Evolutionary conservation across 2,113 vertebrate genomes (phyloP).

Genomic region (Heterotilapia buettikoferi): DNA sequence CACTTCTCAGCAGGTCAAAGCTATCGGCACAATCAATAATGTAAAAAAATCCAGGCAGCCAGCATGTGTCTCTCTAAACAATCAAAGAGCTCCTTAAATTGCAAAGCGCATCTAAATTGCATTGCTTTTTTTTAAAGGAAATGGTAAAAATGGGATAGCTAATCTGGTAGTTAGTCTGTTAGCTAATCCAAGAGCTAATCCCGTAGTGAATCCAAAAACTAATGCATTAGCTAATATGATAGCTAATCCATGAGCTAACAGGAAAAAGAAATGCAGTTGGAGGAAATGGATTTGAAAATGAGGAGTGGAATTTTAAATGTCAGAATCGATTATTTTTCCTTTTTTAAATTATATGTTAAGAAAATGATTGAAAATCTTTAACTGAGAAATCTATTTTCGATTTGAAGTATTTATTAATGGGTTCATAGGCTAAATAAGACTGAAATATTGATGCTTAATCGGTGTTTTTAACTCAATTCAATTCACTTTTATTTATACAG

Average conservation of each 20-base stretch:
- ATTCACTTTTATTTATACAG: neutral
- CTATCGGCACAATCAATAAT: neutral
- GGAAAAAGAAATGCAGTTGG: neutral
- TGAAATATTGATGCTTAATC: neutral
- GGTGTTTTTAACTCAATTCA: neutral
- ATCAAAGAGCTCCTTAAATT: neutral
- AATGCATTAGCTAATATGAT: neutral
- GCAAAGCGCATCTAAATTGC: neutral
- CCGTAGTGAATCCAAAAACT: neutral
- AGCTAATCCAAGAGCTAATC: neutral
- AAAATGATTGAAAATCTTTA: neutral
- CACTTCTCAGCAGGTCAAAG: neutral
- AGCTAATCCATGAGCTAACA: neutral
- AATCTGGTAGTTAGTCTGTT: neutral
- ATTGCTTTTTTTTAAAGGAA: neutral
- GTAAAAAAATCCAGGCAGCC: neutral
- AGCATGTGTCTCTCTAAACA: accelerated
- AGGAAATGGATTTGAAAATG: neutral
- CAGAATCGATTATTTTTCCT: neutral
- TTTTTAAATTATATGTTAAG: neutral
- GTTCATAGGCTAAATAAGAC: accelerated
- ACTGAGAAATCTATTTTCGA: accelerated
- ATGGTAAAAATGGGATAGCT: neutral
- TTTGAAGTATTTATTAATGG: neutral
- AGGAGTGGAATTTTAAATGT: neutral